Conservation (phyloP, 2,888 invertebrate genomes). For the Hypomecis punctinalis region DNA sequence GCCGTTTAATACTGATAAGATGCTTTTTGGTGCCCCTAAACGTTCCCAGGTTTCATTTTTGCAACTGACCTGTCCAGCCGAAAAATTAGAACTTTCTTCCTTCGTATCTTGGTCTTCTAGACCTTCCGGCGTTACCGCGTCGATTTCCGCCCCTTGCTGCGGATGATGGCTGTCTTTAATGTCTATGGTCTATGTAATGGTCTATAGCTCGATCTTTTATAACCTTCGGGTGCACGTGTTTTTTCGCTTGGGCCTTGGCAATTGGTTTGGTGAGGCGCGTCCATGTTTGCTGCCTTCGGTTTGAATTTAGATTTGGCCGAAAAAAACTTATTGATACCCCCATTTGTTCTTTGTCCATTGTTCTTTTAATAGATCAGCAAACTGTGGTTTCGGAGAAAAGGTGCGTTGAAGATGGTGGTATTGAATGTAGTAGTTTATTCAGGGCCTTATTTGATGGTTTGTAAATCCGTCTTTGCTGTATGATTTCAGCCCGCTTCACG, state of each 20-base stretch:
- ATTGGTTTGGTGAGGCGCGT: no score
- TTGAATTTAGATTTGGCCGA: no score
- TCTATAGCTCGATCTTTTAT: not conserved
- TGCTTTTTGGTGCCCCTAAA: not conserved
- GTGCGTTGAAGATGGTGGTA: no score
- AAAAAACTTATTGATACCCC: not conserved
- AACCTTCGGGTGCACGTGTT: not conserved
- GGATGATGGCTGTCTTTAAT: not conserved
- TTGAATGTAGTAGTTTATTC: no score
- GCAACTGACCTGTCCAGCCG: no score
- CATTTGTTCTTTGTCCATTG: no score
- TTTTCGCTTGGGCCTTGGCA: not conserved
- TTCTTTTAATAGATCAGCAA: not conserved
- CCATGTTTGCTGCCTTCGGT: no score
- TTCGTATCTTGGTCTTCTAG: no score
- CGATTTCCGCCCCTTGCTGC: not conserved
- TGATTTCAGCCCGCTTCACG: not conserved
- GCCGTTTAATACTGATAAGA: not conserved
- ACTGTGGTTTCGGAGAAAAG: not conserved
- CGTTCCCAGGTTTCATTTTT: not conserved
- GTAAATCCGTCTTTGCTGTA: not conserved
- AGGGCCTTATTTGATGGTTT: not conserved
- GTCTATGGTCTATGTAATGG: no score
- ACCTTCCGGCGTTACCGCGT: no score
- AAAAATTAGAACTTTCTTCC: not conserved